Conservation (phyloP, 1,140 invertebrate species). For the Diprion similis region DNA sequence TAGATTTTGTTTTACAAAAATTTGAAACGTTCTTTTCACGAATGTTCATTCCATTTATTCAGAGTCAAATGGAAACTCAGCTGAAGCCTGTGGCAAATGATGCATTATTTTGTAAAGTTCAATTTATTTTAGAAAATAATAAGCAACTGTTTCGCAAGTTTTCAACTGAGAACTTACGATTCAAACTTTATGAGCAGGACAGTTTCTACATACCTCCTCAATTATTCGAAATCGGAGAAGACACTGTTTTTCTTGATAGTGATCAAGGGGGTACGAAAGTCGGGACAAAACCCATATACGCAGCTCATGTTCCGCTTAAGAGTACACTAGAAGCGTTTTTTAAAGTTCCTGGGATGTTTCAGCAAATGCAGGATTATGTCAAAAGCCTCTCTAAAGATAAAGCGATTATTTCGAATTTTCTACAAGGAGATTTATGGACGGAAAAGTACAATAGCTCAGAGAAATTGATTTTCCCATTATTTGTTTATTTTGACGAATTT, state of each 20-base stretch:
- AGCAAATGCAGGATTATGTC: constrained; percentile 24
- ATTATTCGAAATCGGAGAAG: constrained; percentile 26
- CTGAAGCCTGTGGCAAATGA: constrained; percentile 1
- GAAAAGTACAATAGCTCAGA: constrained; percentile 20
- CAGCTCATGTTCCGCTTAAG: constrained; percentile 23
- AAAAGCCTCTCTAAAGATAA: constrained; percentile 18
- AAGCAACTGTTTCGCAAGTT: constrained; percentile 23
- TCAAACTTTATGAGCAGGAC: constrained; percentile 23
- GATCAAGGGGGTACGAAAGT: constrained; percentile 1
- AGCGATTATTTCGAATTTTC: constrained; percentile 25
- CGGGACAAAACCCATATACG: constrained; percentile 24
- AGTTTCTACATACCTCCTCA: constrained; percentile 20
- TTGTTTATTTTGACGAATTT: constrained; percentile 31
- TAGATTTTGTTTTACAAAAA: background rate
- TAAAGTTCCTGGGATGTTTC: constrained; percentile 23
- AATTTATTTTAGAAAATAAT: constrained; percentile 23
- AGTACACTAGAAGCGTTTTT: constrained; percentile 23
- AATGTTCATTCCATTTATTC: background rate
- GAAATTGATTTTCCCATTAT: constrained; percentile 26
- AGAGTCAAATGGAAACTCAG: constrained; percentile 1
- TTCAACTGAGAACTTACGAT: constrained; percentile 18
- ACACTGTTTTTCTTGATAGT: constrained; percentile 12
- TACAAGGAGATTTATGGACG: constrained; percentile 29
- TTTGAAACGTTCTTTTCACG: background rate
- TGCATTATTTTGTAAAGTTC: background rate